These are phyloP conservation scores for Bettongia penicillata DNA, from an alignment of 2,113 vertebrate genomes.

Conservation along the genomic window DNA sequence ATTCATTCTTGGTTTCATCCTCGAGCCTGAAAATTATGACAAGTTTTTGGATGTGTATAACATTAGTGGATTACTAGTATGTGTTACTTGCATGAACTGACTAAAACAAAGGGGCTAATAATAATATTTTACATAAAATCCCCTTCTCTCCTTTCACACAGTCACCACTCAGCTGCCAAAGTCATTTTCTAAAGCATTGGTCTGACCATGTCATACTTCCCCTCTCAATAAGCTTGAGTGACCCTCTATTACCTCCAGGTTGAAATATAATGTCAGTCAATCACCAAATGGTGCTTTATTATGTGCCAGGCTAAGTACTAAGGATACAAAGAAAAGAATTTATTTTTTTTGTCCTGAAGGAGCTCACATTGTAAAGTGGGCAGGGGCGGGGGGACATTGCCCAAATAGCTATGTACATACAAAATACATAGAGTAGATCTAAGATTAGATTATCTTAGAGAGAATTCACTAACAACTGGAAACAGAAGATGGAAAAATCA, in stretches of 20 bases:
- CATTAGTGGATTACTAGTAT: neutral
- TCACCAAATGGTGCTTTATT: neutral
- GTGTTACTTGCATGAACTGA: neutral
- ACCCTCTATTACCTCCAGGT: neutral
- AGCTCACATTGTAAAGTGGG: no score
- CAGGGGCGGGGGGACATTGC: neutral
- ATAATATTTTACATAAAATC: neutral
- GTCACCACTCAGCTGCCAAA: neutral
- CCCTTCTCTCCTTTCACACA: neutral
- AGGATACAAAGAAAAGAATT: neutral
- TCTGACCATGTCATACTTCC: neutral
- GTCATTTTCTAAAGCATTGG: neutral
- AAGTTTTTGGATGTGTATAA: neutral
- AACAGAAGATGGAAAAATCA: neutral
- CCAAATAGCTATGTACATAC: no score
- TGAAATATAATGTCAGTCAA: neutral
- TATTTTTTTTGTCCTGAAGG: neutral
- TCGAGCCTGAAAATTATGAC: neutral
- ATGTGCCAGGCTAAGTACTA: neutral
- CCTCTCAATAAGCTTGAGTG: neutral
- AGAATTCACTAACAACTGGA: neutral
- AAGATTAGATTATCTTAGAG: neutral
- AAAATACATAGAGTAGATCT: neutral
- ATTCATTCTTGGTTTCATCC: neutral
- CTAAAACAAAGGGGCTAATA: neutral